A percentile compares a stretch with the other conserved stretches of the same genome.
Evolutionary conservation across 2,797 vertebrate species (phyloP).

Genomic region (Poecilia gillii): DNA sequence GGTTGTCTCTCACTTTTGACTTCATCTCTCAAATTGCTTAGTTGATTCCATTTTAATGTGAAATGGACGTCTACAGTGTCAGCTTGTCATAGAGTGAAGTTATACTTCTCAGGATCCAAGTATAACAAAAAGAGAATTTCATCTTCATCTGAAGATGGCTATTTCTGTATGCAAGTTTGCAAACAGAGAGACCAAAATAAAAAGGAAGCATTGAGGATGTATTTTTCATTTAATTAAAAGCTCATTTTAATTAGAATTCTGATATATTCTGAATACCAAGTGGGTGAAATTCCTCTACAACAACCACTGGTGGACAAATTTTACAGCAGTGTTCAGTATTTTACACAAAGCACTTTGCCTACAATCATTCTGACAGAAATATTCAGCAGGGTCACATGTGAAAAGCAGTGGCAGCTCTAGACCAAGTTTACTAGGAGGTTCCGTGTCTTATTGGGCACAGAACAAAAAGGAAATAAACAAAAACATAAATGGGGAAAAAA

Average conservation of each 20-base stretch:
- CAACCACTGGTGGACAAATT: neutral
- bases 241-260: neutral
- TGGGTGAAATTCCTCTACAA: neutral
- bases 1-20: neutral
- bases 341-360: neutral
- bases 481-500: too few species aligned
- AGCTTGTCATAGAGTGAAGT: neutral
- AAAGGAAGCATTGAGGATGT: neutral
- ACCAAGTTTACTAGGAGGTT: too few species aligned
- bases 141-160: neutral
- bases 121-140: neutral
- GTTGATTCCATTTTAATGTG: slow-evolving; percentile 1
- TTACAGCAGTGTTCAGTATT: neutral
- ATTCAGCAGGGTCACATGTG: neutral
- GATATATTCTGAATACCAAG: neutral
- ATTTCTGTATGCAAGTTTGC: neutral
- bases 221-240: neutral
- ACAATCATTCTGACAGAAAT: neutral
- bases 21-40: neutral
- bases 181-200: neutral
- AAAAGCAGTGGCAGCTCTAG: neutral
- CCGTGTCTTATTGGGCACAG: too few species aligned
- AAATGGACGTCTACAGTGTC: neutral
- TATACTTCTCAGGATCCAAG: too few species aligned
- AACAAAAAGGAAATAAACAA: too few species aligned